Percentiles rank a stretch among this genome's conserved stretches.
These are phyloP conservation scores for Caenorhabditis latens DNA, from an alignment of 1,140 invertebrate genomes.

Conservation along the genomic window DNA sequence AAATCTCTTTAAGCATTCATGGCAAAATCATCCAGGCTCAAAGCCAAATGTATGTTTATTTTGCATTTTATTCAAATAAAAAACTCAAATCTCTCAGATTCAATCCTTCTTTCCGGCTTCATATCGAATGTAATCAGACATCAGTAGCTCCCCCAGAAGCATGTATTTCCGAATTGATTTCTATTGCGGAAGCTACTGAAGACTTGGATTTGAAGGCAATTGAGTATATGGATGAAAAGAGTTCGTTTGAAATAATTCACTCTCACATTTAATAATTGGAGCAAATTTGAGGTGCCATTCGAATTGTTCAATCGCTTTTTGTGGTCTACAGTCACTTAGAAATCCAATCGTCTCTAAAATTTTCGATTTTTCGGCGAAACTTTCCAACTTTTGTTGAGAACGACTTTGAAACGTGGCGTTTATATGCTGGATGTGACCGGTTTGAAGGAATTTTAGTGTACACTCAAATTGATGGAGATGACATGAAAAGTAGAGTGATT, in stretches of 20 bases:
- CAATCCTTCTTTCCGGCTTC: no score
- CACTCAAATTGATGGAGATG: not conserved
- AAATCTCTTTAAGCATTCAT: not conserved
- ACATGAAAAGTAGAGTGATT: not conserved
- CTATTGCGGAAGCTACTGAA: not conserved
- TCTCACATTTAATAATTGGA: not conserved
- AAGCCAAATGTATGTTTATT: not conserved
- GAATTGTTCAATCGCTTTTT: conserved; percentile 3
- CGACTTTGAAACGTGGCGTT: conserved; percentile 42
- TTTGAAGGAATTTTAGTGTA: not conserved
- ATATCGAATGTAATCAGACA: not conserved
- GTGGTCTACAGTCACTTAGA: not conserved
- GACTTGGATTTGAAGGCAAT: conserved; percentile 17
- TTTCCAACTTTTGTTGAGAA: not conserved
- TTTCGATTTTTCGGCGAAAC: not conserved
- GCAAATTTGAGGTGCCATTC: not conserved
- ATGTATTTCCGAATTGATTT: not conserved
- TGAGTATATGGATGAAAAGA: not conserved
- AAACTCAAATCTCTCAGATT: not conserved
- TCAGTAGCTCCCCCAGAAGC: not conserved
- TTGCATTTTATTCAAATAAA: not conserved
- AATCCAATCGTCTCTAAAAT: not conserved
- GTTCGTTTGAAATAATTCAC: not conserved
- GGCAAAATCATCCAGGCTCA: not conserved
- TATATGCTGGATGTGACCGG: not conserved